phyloP scores from a whole-genome alignment of 2,888 invertebrate species.

The Melieria crassipennis region DNA sequence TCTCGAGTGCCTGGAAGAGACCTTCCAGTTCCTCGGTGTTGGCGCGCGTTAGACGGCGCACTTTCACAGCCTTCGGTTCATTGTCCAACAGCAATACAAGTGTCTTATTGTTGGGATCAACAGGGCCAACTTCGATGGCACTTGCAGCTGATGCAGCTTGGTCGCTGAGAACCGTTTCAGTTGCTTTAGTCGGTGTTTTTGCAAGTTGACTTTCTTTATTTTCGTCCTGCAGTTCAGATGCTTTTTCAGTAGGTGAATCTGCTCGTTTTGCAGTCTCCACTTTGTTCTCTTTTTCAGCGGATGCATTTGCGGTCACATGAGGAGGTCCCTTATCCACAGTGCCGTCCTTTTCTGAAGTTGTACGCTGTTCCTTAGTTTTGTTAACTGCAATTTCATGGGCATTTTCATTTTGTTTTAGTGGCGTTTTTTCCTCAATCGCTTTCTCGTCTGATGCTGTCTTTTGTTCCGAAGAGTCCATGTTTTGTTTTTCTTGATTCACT shows the following conservation, averaged over 20 bases:
- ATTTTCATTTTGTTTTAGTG: no score
- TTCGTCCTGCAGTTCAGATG: neutral
- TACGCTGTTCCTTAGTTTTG: no score
- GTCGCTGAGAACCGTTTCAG: neutral
- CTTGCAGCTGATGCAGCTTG: constrained; percentile 35
- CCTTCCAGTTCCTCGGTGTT: constrained; percentile 60
- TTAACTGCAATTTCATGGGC: no score
- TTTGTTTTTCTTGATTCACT: no score
- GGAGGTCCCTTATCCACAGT: no score
- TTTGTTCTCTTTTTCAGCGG: no score
- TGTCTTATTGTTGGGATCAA: constrained; percentile 55
- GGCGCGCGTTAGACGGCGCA: constrained; percentile 57
- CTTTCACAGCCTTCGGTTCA: constrained; percentile 56
- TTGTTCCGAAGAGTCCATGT: no score
- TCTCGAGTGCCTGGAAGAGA: constrained; percentile 58
- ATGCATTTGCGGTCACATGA: neutral
- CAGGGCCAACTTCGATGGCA: constrained; percentile 42
- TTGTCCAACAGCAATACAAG: constrained; percentile 58
- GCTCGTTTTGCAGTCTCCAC: no score
- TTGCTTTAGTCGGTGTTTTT: constrained; percentile 5
- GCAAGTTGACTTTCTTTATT: neutral
- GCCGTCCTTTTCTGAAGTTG: no score
- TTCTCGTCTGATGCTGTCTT: no score
- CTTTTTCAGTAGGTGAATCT: no score
- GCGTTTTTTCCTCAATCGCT: no score